These are phyloP conservation scores for Hippoglossus stenolepis DNA, from an alignment of 2,113 vertebrate genomes.

Conservation along the genomic window DNA sequence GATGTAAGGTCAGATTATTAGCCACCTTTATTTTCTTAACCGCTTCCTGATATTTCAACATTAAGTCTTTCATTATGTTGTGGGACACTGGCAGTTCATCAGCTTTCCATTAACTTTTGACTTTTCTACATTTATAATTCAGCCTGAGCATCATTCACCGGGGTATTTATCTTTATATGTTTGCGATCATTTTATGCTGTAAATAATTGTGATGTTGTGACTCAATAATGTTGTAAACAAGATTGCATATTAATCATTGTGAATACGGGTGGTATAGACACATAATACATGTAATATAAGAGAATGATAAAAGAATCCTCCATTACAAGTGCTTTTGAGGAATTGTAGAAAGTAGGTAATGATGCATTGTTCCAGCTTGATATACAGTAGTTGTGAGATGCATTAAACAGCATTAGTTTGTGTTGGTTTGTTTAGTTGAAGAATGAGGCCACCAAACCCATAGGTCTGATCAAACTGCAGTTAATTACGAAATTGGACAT, in stretches of 20 bases:
- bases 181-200: background rate
- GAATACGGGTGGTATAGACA: background rate
- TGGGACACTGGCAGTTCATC: constrained; percentile 43
- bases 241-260: background rate
- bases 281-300: background rate
- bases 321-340: constrained; percentile 3
- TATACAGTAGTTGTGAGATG: constrained; percentile 1
- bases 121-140: constrained; percentile 40
- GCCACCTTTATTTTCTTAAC: constrained; percentile 49
- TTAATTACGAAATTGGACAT: constrained; percentile 59
- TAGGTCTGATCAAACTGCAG: constrained; percentile 37
- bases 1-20: constrained; percentile 65
- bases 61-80: constrained; percentile 45
- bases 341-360: background rate
- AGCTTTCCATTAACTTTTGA: constrained; percentile 44
- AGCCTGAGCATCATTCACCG: background rate
- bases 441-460: constrained; percentile 39
- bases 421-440: constrained; percentile 42
- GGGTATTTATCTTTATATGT: constrained; percentile 28
- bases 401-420: constrained; percentile 11
- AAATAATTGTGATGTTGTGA: constrained; percentile 15
- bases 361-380: background rate
- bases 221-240: constrained; percentile 5
- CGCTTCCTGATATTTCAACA: constrained; percentile 54
- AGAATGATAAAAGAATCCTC: background rate